A percentile compares a stretch with the other conserved stretches of the same genome.
Evolutionary conservation across 2,113 vertebrate genomes (phyloP).

Genomic region (Takifugu bimaculatus): DNA sequence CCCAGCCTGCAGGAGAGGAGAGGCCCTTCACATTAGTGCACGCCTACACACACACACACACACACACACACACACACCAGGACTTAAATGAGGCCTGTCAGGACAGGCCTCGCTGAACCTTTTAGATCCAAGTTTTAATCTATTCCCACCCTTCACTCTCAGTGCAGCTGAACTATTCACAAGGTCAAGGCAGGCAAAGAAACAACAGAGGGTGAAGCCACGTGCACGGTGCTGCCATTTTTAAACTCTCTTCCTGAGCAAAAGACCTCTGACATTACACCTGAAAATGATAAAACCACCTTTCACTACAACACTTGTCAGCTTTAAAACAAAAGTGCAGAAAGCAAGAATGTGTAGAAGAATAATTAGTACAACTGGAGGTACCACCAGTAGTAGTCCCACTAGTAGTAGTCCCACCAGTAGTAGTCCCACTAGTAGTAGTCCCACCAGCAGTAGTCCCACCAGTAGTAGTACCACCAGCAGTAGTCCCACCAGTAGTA

Average conservation of each 20-base stretch:
- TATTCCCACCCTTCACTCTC: conserved; percentile 65
- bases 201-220: conserved; percentile 32
- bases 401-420: no score
- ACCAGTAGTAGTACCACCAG: no score
- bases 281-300: no score
- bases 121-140: conserved; percentile 74
- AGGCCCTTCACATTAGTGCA: conserved; percentile 45
- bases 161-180: conserved; percentile 44
- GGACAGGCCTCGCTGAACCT: conserved; percentile 67
- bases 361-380: no score
- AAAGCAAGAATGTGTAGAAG: not conserved
- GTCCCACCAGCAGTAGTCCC: no score
- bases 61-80: conserved; percentile 37
- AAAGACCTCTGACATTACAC: no score
- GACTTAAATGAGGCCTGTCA: conserved; percentile 63
- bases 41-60: conserved; percentile 30
- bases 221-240: conserved; percentile 35
- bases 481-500: no score
- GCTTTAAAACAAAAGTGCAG: no score
- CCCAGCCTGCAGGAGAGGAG: conserved; percentile 62
- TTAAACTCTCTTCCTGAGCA: not conserved
- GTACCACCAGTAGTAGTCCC: no score
- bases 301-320: no score
- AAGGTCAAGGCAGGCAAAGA: conserved; percentile 29
- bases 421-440: no score